These are phyloP conservation scores for Drosophila subobscura DNA, from an alignment of 1,140 invertebrate species.

Conservation along the genomic window DNA sequence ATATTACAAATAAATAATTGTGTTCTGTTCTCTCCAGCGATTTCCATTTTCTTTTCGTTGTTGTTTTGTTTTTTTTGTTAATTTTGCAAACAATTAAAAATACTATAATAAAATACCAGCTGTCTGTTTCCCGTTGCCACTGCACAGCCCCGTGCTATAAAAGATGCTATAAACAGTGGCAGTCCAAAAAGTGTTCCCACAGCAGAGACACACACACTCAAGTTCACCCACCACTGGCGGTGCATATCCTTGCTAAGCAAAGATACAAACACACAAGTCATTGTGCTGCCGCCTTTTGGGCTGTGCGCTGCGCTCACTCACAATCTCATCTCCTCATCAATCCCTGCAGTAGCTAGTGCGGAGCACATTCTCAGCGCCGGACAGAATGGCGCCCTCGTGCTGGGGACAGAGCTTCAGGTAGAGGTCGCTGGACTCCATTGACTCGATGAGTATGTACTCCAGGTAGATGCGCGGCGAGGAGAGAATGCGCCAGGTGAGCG, in stretches of 20 bases:
- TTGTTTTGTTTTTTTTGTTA: slow-evolving; percentile 15
- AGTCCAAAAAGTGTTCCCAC: slow-evolving; percentile 1
- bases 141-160: too few relatives aligned
- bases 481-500: slow-evolving; percentile 91
- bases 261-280: too few relatives aligned
- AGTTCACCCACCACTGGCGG: too few relatives aligned
- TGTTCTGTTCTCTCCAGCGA: too few relatives aligned
- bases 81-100: slow-evolving; percentile 43
- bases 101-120: slow-evolving; percentile 72
- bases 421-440: slow-evolving; percentile 85
- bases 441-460: slow-evolving; percentile 88
- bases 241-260: too few relatives aligned
- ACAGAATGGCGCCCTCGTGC: slow-evolving; percentile 85
- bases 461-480: slow-evolving; percentile 89
- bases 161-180: slow-evolving; percentile 13
- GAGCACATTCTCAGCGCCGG: slow-evolving; percentile 85
- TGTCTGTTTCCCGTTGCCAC: neutral
- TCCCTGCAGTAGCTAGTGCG: slow-evolving; percentile 84
- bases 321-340: slow-evolving; percentile 11
- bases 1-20: slow-evolving; percentile 43
- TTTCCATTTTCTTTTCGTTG: neutral
- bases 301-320: too few relatives aligned
- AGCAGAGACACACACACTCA: neutral
- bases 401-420: slow-evolving; percentile 86
- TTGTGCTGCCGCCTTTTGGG: too few relatives aligned